Evolutionary conservation across 2,113 vertebrate genomes (phyloP).

Genomic region (Aplodontia rufa): DNA sequence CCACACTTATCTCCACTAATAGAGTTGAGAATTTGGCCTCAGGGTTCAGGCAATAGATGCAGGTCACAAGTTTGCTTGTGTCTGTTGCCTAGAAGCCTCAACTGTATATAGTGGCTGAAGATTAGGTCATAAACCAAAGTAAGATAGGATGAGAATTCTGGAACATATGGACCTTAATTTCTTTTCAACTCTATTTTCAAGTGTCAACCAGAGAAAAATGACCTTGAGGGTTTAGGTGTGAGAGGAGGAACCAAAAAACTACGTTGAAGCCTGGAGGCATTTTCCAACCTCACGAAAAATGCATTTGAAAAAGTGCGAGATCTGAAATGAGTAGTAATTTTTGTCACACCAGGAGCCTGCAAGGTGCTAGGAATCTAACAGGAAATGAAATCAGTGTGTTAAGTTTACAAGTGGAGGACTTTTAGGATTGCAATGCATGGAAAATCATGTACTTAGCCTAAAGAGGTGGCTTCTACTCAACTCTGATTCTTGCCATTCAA

Average conservation of each 20-base stretch:
- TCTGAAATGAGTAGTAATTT: neutral
- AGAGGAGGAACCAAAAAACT: neutral
- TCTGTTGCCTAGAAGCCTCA: neutral
- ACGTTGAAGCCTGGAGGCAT: neutral
- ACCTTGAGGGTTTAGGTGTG: neutral
- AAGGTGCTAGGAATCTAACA: neutral
- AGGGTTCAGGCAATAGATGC: neutral
- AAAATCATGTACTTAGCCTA: neutral
- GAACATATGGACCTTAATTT: neutral
- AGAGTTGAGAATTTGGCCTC: neutral
- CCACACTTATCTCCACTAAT: neutral
- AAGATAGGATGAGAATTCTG: neutral
- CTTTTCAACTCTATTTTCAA: neutral
- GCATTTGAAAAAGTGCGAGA: neutral
- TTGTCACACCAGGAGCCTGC: neutral
- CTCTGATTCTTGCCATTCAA: neutral
- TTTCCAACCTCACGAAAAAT: neutral
- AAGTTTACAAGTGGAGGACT: neutral
- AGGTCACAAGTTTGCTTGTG: neutral
- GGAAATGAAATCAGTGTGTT: neutral
- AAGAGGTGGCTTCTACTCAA: neutral
- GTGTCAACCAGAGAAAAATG: neutral
- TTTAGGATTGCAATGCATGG: neutral
- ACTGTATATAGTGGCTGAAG: neutral
- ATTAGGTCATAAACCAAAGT: neutral